Base-by-base conservation (phyloP, 2,797 vertebrate species). In the Gallirallus australis region DNA sequence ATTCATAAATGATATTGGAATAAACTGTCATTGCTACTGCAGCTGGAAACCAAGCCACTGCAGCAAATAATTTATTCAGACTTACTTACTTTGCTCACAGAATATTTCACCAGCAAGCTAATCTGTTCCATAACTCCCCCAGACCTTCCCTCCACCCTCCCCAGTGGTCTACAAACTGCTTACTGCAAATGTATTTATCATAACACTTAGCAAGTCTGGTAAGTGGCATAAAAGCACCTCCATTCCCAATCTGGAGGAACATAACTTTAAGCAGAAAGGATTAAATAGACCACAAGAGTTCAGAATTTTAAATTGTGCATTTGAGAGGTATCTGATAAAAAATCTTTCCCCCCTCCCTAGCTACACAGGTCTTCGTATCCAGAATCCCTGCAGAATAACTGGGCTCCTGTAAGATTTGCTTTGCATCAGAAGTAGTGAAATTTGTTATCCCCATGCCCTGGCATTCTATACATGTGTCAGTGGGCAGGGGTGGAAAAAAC, bases 51-150 rank as follows among this genome's bases (percentile, higher is more conserved):
- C 31, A 68, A 91, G 40, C 18, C 31, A 86, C 42, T 61, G 48
- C 35, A 90, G 39, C 45, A 93, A 78, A 68, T 86, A 61, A 93
- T 91, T 93, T 84, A 91, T 84, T 94, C 86, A 82, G 40, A 84
- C 59, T 79, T 59, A 73, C 70, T 70, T 56, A 64, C 80, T 78
- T 70, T 71, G 39, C 60, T 88, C 54, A 56, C 48, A 27, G 54
- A 90, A 35, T 83, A 79, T 85, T 93, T 92, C 1, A 8, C 71
- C 59, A 81, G 40, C 33, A 90, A 82, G 20, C 65, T 65, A 54
- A 63, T 76, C 50, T 65, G 25, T 59, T 48, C 56, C 31, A 2
- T 30, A 92, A 70, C 45, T 68, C n/a, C 25, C 42, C 31, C 18
- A 60, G 54, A 57, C 14, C 12, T 48, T 20, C 21, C 24, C 23